Conservation (phyloP, 2,888 invertebrate genomes). For the Agonopterix alstromeriana region DNA sequence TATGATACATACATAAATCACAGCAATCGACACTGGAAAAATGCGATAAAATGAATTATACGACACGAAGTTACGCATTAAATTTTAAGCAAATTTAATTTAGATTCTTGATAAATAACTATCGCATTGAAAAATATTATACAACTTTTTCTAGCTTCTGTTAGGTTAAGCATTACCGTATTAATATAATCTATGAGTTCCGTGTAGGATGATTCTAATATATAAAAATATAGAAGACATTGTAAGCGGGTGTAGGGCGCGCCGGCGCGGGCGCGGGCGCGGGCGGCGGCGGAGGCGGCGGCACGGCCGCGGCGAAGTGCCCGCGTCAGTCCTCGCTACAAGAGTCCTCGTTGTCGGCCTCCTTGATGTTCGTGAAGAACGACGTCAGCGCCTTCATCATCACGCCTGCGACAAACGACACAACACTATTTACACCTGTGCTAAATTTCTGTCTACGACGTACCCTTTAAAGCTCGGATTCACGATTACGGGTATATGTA, state of each 20-base stretch:
- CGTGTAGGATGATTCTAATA: constrained; percentile 45
- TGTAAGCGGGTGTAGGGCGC: constrained; percentile 25
- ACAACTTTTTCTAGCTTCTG: constrained; percentile 49
- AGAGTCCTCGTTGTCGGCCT: constrained; percentile 80
- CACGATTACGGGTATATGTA: too few relatives aligned
- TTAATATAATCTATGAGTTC: constrained; percentile 43
- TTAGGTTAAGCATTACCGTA: constrained; percentile 43
- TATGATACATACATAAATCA: not conserved
- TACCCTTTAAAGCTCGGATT: too few relatives aligned
- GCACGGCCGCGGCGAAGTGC: constrained; percentile 24
- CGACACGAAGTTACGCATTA: constrained; percentile 2
- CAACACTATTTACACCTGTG: too few relatives aligned
- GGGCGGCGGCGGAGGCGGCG: constrained; percentile 19
- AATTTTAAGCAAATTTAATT: constrained; percentile 25
- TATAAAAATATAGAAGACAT: constrained; percentile 54
- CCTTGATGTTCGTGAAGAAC: constrained; percentile 83
- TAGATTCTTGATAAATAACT: constrained; percentile 45
- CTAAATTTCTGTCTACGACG: too few relatives aligned
- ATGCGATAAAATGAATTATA: constrained; percentile 1
- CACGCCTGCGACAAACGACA: constrained; percentile 66
- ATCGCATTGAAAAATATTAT: constrained; percentile 51
- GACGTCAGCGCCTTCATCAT: constrained; percentile 84
- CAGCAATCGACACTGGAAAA: not conserved
- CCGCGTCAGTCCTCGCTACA: constrained; percentile 69
- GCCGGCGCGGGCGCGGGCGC: constrained; percentile 12